Conservation (phyloP, 2,888 invertebrate species). For the Embidobia sp. region DNA sequence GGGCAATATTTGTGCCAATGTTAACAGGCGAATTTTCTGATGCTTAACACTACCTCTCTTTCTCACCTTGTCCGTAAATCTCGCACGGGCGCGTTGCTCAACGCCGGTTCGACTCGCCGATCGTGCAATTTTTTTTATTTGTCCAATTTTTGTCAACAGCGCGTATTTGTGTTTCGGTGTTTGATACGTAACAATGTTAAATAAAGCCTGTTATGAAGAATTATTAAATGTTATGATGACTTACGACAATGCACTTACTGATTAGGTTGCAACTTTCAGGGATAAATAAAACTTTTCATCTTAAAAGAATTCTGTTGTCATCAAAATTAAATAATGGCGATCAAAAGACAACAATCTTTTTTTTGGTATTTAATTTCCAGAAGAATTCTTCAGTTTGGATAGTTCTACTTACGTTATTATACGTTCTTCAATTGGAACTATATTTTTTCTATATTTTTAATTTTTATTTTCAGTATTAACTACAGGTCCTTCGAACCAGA, state of each 20-base stretch:
- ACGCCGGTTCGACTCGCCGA: constrained; percentile 32
- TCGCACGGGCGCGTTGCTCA: constrained; percentile 28
- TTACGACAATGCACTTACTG: background rate
- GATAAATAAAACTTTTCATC: constrained; percentile 2
- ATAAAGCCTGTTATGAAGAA: constrained; percentile 17
- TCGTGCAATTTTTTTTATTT: constrained; percentile 29
- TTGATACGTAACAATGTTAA: background rate
- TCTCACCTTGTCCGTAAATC: constrained; percentile 34
- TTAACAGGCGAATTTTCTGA: constrained; percentile 70
- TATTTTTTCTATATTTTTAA: too few species aligned
- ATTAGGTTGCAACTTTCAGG: constrained; percentile 7
- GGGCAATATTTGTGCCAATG: constrained; percentile 79
- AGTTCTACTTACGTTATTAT: too few species aligned
- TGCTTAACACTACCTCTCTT: constrained; percentile 67
- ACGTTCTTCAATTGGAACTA: too few species aligned
- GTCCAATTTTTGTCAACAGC: constrained; percentile 22
- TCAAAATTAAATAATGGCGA: background rate
- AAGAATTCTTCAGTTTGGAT: too few species aligned
- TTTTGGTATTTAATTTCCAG: too few species aligned
- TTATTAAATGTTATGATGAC: constrained; percentile 6
- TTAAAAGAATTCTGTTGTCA: background rate
- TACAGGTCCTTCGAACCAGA: too few species aligned
- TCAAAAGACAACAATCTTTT: background rate
- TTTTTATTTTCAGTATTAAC: too few species aligned
- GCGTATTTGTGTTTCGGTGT: constrained; percentile 7